Percentiles rank a stretch among this genome's conserved stretches.
Evolutionary conservation across 2,797 vertebrate genomes (phyloP).

Genomic region (Brachymystax lenok): DNA sequence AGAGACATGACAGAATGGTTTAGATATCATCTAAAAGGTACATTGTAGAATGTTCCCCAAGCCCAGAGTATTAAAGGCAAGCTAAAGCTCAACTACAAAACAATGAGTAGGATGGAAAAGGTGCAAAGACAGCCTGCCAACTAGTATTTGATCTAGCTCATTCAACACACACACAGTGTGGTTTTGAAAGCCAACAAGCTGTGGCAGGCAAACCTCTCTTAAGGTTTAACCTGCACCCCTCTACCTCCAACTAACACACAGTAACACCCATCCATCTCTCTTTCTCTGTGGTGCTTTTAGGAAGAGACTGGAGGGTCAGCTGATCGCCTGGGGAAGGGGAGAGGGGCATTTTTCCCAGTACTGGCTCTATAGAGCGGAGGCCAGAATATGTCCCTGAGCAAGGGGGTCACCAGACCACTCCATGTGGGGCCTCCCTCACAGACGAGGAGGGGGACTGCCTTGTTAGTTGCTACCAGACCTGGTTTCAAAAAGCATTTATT

Average conservation of each 20-base stretch:
- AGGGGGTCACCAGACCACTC: background rate
- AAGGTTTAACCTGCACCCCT: background rate
- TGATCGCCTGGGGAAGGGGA: slow-evolving; percentile 11
- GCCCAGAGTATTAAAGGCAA: background rate
- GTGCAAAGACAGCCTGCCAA: background rate
- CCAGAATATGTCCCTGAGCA: slow-evolving; percentile 13
- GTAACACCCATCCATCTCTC: background rate
- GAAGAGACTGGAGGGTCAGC: slow-evolving; percentile 42
- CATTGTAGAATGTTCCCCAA: background rate
- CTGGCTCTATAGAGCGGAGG: background rate
- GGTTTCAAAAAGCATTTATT: background rate
- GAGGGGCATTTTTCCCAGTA: slow-evolving; percentile 8
- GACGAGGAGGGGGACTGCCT: background rate
- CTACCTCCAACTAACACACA: background rate
- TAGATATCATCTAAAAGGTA: background rate
- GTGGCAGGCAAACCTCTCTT: background rate
- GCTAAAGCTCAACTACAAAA: background rate
- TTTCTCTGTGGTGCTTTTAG: slow-evolving; percentile 5
- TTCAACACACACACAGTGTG: background rate
- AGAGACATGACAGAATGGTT: background rate
- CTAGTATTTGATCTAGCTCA: background rate
- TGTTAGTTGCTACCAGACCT: background rate
- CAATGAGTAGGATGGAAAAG: background rate
- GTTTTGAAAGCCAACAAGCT: too few species aligned
- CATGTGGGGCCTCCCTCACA: background rate